A percentile compares a stretch with the other conserved stretches of the same genome.
phyloP scores from a whole-genome alignment of 2,797 vertebrate genomes.

The Anguilla anguilla region DNA sequence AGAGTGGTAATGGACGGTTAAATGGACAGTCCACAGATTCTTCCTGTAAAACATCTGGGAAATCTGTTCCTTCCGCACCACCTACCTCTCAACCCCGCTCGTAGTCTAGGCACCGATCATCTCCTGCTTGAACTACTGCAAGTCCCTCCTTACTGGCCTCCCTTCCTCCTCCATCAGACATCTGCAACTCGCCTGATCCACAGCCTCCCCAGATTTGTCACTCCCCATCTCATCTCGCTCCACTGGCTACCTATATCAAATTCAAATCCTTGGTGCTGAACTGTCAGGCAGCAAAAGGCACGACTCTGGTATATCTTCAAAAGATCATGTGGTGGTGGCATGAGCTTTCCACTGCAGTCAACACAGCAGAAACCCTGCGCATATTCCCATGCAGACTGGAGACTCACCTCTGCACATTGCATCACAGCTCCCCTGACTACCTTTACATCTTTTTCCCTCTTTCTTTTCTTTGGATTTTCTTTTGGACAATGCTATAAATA shows the following conservation, averaged over 20 bases:
- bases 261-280: not conserved
- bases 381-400: no score
- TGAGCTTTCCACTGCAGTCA: no score
- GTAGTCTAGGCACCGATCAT: not conserved
- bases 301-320: not conserved
- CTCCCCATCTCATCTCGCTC: not conserved
- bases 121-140: not conserved
- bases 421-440: no score
- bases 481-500: no score
- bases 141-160: not conserved
- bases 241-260: not conserved
- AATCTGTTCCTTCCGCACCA: not conserved
- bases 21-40: not conserved
- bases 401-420: no score
- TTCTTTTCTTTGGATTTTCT: no score
- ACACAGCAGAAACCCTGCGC: no score
- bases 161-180: not conserved
- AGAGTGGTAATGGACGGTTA: not conserved
- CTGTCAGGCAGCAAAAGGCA: not conserved
- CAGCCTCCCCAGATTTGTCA: no score
- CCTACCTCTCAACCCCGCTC: not conserved
- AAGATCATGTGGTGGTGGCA: not conserved
- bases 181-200: not conserved
- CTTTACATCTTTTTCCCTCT: no score
- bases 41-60: not conserved